Percentiles rank a stretch among this genome's conserved stretches.
Conservation (phyloP, 2,113 vertebrate species). For the Eleginops maclovinus region DNA sequence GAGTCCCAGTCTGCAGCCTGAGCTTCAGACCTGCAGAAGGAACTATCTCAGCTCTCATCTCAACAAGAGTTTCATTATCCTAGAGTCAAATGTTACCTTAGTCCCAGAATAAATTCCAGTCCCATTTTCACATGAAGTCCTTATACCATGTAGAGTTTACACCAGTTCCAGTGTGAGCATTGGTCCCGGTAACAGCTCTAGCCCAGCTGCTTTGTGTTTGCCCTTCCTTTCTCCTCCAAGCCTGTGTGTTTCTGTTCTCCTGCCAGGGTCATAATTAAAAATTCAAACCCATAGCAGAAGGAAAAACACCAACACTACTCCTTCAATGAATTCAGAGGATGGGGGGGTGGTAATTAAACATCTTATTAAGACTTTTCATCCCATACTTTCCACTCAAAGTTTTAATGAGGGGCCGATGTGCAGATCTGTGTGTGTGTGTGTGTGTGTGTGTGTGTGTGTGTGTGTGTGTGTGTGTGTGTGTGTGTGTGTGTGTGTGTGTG, state of each 20-base stretch:
- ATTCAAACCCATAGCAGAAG: slow-evolving; percentile 78
- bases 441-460: slow-evolving; percentile 26
- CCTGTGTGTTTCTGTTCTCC: slow-evolving; percentile 84
- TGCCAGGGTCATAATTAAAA: slow-evolving; percentile 88
- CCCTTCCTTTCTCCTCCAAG: slow-evolving; percentile 85
- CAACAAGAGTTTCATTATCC: neutral
- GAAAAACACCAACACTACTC: slow-evolving; percentile 80
- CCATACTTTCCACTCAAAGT: slow-evolving; percentile 58
- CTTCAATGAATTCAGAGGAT: slow-evolving; percentile 63
- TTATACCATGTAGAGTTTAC: slow-evolving; percentile 20
- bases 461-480: slow-evolving; percentile 32
- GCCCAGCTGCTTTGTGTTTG: slow-evolving; percentile 89
- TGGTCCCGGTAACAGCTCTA: slow-evolving; percentile 4
- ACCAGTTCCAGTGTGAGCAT: neutral
- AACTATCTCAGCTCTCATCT: neutral
- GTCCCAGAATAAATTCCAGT: too few species aligned
- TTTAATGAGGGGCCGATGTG: slow-evolving; percentile 55
- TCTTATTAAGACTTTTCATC: slow-evolving; percentile 76
- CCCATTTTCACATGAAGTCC: neutral
- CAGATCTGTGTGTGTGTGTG: slow-evolving; percentile 27
- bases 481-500: slow-evolving; percentile 26
- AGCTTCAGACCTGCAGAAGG: neutral
- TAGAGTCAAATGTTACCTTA: too few species aligned
- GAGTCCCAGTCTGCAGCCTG: neutral
- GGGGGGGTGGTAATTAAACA: slow-evolving; percentile 61